phyloP scores from a whole-genome alignment of 2,888 invertebrate genomes.

The Lithophane socia region DNA sequence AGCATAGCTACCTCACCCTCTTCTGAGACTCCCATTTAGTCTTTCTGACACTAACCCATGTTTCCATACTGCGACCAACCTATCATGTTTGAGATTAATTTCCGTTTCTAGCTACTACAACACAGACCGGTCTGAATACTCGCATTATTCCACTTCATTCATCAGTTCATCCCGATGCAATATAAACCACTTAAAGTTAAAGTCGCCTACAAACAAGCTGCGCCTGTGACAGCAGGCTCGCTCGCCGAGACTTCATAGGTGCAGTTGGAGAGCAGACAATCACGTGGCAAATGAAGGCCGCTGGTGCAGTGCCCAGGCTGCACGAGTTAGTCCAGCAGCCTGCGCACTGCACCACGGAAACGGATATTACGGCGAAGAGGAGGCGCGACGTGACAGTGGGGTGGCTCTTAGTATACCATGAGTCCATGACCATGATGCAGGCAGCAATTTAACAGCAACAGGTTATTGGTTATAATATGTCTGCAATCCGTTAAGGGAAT shows the following conservation, averaged over 20 bases:
- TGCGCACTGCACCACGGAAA: conserved; percentile 16
- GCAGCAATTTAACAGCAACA: not conserved
- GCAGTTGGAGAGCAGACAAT: conserved; percentile 12
- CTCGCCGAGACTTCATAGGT: not conserved
- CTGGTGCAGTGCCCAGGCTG: not conserved
- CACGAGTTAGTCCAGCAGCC: not conserved
- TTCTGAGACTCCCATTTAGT: not conserved
- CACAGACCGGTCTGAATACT: not conserved
- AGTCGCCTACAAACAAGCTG: conserved; percentile 1
- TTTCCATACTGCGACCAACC: not conserved
- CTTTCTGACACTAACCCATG: not conserved
- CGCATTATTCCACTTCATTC: not conserved
- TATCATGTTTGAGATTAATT: not conserved
- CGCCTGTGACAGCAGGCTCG: not conserved
- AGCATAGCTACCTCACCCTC: too few species aligned
- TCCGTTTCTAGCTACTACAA: not conserved
- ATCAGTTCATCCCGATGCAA: not conserved
- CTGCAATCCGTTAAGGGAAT: too few species aligned
- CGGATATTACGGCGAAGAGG: conserved; percentile 41
- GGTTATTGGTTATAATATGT: too few species aligned
- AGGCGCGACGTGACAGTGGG: not conserved
- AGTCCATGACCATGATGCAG: not conserved
- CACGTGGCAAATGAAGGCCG: conserved; percentile 12
- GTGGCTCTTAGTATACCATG: not conserved
- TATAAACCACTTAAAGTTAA: conserved; percentile 7